Conservation (phyloP, 2,797 vertebrate species). For the Heteromormyrus szaboi region DNA sequence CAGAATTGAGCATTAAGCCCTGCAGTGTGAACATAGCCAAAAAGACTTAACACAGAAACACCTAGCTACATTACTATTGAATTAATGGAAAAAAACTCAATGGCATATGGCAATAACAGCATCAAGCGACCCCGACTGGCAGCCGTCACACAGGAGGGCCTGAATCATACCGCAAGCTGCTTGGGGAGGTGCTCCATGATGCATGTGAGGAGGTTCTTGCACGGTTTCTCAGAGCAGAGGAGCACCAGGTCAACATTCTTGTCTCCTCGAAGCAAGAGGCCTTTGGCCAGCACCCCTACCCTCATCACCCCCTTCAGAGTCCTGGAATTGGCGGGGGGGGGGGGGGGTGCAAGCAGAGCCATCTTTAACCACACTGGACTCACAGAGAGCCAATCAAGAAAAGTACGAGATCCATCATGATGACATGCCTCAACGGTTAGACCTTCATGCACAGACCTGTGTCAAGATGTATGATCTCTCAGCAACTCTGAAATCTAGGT, state of each 20-base stretch:
- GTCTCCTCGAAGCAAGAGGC: slow-evolving; percentile 89
- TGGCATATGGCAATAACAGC: background rate
- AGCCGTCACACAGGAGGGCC: background rate
- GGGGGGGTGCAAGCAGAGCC: background rate
- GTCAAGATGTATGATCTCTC: background rate
- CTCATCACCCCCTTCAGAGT: slow-evolving; percentile 92
- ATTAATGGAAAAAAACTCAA: background rate
- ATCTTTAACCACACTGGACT: background rate
- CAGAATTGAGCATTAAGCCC: too few relatives aligned
- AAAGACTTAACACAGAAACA: background rate
- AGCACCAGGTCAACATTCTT: slow-evolving; percentile 89
- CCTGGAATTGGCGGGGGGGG: slow-evolving; percentile 34
- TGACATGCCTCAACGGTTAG: background rate
- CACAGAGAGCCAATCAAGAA: background rate
- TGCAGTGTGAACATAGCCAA: background rate
- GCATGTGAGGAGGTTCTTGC: slow-evolving; percentile 71
- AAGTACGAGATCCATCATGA: background rate
- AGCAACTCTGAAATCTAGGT: background rate
- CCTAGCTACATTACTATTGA: background rate
- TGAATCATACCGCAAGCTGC: slow-evolving; percentile 80
- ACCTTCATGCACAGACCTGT: background rate
- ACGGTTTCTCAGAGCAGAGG: slow-evolving; percentile 90
- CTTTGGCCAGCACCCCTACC: slow-evolving; percentile 93
- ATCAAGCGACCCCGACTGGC: background rate
- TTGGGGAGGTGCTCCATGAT: slow-evolving; percentile 93